phyloP scores from a whole-genome alignment of 2,113 vertebrate genomes.

The Xenus cinereus region DNA sequence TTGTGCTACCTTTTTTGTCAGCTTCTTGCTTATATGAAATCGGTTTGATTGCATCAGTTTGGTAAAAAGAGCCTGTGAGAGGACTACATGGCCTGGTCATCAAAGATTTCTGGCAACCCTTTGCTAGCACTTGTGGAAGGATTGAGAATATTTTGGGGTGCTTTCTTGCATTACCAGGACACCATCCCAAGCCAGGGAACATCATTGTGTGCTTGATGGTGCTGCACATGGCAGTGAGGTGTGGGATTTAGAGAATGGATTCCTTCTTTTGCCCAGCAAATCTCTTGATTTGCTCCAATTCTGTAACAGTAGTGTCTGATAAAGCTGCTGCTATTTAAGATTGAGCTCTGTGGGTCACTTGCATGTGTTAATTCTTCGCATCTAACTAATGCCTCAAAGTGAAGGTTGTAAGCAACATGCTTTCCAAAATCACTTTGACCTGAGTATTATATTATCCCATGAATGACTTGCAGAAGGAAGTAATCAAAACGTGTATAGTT shows the following conservation, averaged over 20 bases:
- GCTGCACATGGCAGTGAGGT: background rate
- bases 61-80: background rate
- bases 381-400: background rate
- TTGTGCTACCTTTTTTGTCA: background rate
- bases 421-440: slow-evolving; percentile 17
- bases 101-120: background rate
- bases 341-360: background rate
- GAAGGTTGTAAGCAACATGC: background rate
- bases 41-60: background rate
- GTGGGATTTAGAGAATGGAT: background rate
- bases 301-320: background rate
- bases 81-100: background rate
- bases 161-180: background rate
- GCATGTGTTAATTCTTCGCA: background rate
- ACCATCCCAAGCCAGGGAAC: background rate
- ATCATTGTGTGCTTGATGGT: background rate
- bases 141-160: background rate
- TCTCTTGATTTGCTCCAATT: background rate
- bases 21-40: background rate
- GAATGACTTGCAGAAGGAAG: background rate
- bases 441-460: background rate
- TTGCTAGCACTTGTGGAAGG: background rate
- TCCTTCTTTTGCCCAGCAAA: background rate
- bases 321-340: background rate
- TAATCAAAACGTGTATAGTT: background rate